Evolutionary conservation across 2,797 vertebrate genomes (phyloP).

Genomic region (Periparus ater): DNA sequence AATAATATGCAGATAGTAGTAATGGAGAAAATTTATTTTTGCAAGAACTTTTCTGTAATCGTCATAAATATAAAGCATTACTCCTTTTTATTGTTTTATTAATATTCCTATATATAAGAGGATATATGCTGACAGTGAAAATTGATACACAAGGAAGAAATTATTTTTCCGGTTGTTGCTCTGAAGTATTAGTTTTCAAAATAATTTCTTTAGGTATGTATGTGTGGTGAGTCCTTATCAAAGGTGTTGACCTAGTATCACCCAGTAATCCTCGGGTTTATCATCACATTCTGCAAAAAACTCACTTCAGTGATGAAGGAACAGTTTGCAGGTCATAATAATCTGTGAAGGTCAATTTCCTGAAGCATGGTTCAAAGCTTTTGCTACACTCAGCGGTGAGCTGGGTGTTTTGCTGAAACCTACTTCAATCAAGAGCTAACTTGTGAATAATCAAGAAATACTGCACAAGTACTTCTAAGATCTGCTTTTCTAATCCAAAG

Average conservation of each 20-base stretch:
- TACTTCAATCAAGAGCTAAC: slow-evolving; percentile 76
- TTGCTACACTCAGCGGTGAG: slow-evolving; percentile 41
- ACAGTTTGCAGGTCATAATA: slow-evolving; percentile 74
- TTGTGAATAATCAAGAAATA: slow-evolving; percentile 78
- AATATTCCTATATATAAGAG: not conserved
- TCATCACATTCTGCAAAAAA: slow-evolving; percentile 49
- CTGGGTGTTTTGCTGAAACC: slow-evolving; percentile 57
- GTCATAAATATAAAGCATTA: not conserved
- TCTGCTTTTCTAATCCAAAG: slow-evolving; percentile 75
- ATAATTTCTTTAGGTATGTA: slow-evolving; percentile 37
- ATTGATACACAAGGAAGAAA: not conserved
- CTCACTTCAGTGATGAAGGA: slow-evolving; percentile 29
- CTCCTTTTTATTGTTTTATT: not conserved
- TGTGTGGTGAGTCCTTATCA: slow-evolving; percentile 29
- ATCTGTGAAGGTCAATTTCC: slow-evolving; percentile 73
- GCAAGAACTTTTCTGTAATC: not conserved
- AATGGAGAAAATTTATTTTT: not conserved
- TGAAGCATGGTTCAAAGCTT: slow-evolving; percentile 70
- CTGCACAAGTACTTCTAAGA: slow-evolving; percentile 73
- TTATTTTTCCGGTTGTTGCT: not conserved
- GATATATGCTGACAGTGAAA: not conserved
- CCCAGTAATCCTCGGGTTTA: slow-evolving; percentile 52
- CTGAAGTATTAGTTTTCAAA: not conserved
- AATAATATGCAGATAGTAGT: not conserved
- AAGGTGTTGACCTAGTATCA: slow-evolving; percentile 40